Conservation (phyloP, 2,797 vertebrate species). For the Dermochelys coriacea region DNA sequence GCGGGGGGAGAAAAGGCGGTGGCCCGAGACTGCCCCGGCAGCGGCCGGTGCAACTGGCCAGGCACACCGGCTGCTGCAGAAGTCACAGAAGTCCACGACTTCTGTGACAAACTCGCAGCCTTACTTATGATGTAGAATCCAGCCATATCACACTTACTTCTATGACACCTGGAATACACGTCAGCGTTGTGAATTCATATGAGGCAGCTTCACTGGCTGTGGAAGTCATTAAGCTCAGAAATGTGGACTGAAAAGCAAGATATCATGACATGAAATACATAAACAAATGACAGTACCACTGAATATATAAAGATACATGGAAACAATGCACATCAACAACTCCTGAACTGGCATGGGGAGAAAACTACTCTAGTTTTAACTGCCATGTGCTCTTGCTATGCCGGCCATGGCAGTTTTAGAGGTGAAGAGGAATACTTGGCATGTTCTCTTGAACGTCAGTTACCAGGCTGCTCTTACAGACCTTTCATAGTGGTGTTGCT, state of each 20-base stretch:
- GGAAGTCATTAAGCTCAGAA: conserved; percentile 97
- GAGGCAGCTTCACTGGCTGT: conserved; percentile 97
- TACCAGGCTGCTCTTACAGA: accelerated
- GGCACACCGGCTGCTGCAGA: too few relatives aligned
- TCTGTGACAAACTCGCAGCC: too few relatives aligned
- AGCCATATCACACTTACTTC: conserved; percentile 82
- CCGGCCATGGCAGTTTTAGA: background rate
- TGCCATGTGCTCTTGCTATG: accelerated
- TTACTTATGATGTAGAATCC: background rate
- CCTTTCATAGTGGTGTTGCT: background rate
- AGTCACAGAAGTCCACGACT: too few relatives aligned
- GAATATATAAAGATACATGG: accelerated
- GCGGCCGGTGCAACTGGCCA: too few relatives aligned
- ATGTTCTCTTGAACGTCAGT: accelerated
- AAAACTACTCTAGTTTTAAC: background rate
- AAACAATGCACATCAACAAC: accelerated
- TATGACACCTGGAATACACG: conserved; percentile 98
- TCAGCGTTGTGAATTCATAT: conserved; percentile 98
- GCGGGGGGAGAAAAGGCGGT: too few relatives aligned
- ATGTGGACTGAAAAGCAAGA: conserved; percentile 90
- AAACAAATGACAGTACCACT: accelerated
- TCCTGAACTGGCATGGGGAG: background rate
- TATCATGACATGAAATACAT: background rate
- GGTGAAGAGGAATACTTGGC: accelerated
- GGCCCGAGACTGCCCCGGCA: too few relatives aligned